phyloP scores from a whole-genome alignment of 2,888 invertebrate genomes.

The Sarcophaga caerulescens region DNA sequence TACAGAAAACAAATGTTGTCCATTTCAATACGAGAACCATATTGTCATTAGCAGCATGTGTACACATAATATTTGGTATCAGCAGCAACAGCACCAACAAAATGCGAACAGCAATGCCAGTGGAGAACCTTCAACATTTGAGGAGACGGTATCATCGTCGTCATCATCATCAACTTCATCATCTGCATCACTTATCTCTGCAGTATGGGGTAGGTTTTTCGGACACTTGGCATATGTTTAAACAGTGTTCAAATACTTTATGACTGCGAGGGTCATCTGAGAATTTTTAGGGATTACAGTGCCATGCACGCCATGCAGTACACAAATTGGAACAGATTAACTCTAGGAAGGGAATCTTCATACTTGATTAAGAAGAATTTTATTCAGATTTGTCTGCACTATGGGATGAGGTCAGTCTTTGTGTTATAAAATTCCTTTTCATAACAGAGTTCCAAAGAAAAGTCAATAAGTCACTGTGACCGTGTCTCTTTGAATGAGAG shows the following conservation, averaged over 20 bases:
- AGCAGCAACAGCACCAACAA: conserved; percentile 32
- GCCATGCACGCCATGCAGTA: no score
- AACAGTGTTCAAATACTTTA: conserved; percentile 6
- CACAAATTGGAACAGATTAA: no score
- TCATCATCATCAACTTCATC: conserved; percentile 34
- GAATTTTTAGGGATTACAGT: not conserved
- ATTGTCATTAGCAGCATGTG: conserved; percentile 41
- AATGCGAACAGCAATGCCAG: not conserved
- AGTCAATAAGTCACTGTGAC: no score
- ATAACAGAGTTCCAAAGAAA: no score
- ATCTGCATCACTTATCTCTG: conserved; percentile 46
- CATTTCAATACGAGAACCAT: conserved; percentile 51
- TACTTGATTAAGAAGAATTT: no score
- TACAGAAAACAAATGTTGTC: conserved; percentile 61
- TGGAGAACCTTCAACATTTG: not conserved
- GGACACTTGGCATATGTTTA: conserved; percentile 62
- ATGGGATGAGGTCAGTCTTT: no score
- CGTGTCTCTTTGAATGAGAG: no score
- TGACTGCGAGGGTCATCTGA: not conserved
- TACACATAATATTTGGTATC: conserved; percentile 28
- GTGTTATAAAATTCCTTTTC: no score
- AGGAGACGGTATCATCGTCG: conserved; percentile 28
- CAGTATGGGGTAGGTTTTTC: conserved; percentile 40
- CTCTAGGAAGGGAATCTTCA: no score
- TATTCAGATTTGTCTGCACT: no score